A percentile compares a stretch with the other conserved stretches of the same genome.
These are phyloP conservation scores for Lysandra bellargus DNA, from an alignment of 2,888 invertebrate genomes.

Conservation along the genomic window DNA sequence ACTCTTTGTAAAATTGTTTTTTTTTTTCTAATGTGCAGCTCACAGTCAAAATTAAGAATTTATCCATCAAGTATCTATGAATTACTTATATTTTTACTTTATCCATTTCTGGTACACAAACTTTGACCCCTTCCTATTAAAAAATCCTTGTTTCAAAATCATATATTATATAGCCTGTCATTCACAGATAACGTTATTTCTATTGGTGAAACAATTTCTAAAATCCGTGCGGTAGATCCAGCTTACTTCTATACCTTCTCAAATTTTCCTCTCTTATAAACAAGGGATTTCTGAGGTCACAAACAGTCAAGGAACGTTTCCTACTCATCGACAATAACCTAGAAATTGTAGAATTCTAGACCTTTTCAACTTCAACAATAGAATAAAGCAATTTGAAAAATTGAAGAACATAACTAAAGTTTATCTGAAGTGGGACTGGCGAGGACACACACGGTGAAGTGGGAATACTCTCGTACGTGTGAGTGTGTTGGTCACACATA, in stretches of 20 bases:
- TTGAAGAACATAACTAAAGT: slow-evolving; percentile 19
- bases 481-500: neutral
- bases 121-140: no score
- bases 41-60: no score
- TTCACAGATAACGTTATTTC: no score
- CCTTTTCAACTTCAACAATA: neutral
- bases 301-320: neutral
- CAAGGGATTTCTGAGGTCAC: neutral
- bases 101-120: no score
- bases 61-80: no score
- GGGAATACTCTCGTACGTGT: neutral
- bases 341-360: neutral
- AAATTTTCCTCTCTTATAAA: neutral
- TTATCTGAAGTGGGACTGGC: slow-evolving; percentile 9
- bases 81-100: no score
- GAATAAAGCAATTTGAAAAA: slow-evolving; percentile 2
- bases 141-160: no score
- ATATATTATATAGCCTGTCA: no score
- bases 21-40: no score
- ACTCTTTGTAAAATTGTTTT: no score
- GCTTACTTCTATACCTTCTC: neutral
- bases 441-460: neutral
- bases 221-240: neutral
- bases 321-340: neutral
- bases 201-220: no score